phyloP scores from a whole-genome alignment of 2,797 vertebrate genomes.

The Philypnodon macrostomus region DNA sequence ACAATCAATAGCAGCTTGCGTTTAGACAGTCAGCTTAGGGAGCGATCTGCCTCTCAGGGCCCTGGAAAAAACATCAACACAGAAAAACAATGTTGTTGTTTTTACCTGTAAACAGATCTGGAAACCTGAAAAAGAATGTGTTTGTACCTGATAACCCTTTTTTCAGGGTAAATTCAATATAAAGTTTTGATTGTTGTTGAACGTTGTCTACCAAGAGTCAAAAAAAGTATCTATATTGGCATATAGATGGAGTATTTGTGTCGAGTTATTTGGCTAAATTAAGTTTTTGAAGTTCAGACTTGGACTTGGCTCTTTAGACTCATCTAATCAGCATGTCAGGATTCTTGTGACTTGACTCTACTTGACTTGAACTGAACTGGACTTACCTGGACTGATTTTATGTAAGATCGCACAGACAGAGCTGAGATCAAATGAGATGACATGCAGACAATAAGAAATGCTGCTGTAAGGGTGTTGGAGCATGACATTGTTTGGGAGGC shows the following conservation, averaged over 20 bases:
- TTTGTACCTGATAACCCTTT: too few species aligned
- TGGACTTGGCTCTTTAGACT: too few species aligned
- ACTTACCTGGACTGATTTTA: conserved; percentile 14
- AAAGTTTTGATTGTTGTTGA: too few species aligned
- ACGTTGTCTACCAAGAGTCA: too few species aligned
- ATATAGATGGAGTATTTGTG: too few species aligned
- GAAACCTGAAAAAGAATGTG: conserved; percentile 7
- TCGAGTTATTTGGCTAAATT: too few species aligned
- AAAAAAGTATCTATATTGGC: too few species aligned
- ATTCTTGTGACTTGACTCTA: too few species aligned
- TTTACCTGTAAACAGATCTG: conserved; percentile 21
- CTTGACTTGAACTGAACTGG: too few species aligned
- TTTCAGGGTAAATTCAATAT: too few species aligned
- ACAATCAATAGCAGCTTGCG: conserved; percentile 67
- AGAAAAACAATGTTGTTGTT: conserved; percentile 43
- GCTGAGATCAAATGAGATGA: conserved; percentile 14
- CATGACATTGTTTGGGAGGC: conserved; percentile 52
- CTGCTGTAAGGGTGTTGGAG: conserved; percentile 38
- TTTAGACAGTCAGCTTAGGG: conserved; percentile 64
- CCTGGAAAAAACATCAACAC: conserved; percentile 47
- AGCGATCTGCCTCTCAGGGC: conserved; percentile 47
- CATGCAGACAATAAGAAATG: conserved; percentile 18
- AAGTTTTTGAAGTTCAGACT: too few species aligned
- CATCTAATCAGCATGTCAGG: too few species aligned
- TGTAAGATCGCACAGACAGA: conserved; percentile 1